Percentiles rank a stretch among this genome's conserved stretches.
Evolutionary conservation across 1,140 invertebrate species (phyloP).

Genomic region (Carcinoscorpius rotundicauda): DNA sequence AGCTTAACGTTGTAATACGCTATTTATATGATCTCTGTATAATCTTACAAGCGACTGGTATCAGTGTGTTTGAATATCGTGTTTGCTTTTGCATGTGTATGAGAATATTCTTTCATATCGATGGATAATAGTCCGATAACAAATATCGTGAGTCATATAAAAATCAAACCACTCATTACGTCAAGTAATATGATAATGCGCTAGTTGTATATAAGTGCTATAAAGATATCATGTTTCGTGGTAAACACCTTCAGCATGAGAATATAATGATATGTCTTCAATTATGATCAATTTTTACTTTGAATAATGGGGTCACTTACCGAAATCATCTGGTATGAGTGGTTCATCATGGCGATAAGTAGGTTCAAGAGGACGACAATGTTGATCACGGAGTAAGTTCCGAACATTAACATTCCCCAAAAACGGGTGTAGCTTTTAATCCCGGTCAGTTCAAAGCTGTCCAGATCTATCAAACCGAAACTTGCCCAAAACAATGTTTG

Average conservation of each 20-base stretch:
- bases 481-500: slow-evolving; percentile 97
- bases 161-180: too few species aligned
- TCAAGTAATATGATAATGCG: neutral
- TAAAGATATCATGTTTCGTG: neutral
- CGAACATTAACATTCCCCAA: slow-evolving; percentile 95
- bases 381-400: slow-evolving; percentile 90
- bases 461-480: slow-evolving; percentile 88
- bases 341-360: slow-evolving; percentile 99
- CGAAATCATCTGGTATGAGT: slow-evolving; percentile 96
- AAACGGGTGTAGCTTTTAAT: slow-evolving; percentile 81
- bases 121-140: too few species aligned
- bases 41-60: too few species aligned
- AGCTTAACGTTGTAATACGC: too few species aligned
- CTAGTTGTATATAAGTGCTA: neutral
- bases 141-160: too few species aligned
- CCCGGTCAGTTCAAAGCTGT: slow-evolving; percentile 86
- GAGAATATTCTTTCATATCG: too few species aligned
- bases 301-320: slow-evolving; percentile 45
- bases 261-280: too few species aligned
- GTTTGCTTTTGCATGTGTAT: too few species aligned
- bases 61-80: too few species aligned
- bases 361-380: slow-evolving; percentile 93
- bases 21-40: too few species aligned
- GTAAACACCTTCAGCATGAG: too few species aligned
- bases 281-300: slow-evolving; percentile 5